Base-by-base conservation (phyloP, 1,140 invertebrate genomes). In the Bicyclus anynana region DNA sequence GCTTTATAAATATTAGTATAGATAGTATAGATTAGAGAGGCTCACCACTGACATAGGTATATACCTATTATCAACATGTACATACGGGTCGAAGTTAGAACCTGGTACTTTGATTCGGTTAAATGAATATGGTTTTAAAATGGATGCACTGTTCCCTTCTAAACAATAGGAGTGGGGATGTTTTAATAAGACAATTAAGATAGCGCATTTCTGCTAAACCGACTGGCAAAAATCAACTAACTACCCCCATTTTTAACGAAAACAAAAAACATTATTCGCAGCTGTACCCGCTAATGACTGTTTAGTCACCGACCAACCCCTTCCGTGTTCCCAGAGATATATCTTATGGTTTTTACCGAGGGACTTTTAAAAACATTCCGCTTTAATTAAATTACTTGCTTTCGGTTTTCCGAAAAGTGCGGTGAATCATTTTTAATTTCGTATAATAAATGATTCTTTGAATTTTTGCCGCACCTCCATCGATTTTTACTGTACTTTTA, bases 351-450 rank as follows among this genome's bases (percentile, higher is more conserved):
- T 70, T 67, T 67, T 53, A 59, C 54, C 23, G 47, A 58, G 60
- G 62, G 68, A 42, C 33, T 56, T 61, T 63, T 52, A 63, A 66
- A 67, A 70, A 56, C 51, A 62, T 47, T 70, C 27, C 57, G 59
- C n/a, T 59, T 67, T 71, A 71, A 71, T 68, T 70, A 61, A 55
- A 53, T 63, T 61, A 62, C 35, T 49, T 33, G 29, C 29, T 33
- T 40, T 59, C 38, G 62, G 59, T 55, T 46, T n/a, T 59, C 47
- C 44, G 47, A 29, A 56, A 59, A 65, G 61, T 55, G 59, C 37
- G 35, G 57, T 71, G 65, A 71, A 65, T 70, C 68, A 70, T 70
- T 57, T 57, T 40, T 52, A 59, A 61, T 61, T 68, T 64, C n/a
- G n/a, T 26, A 4, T 51, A 62, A 56, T 49, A 23, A 21, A 40